phyloP scores from a whole-genome alignment of 2,888 invertebrate species.

The Drosophila niveifrons region DNA sequence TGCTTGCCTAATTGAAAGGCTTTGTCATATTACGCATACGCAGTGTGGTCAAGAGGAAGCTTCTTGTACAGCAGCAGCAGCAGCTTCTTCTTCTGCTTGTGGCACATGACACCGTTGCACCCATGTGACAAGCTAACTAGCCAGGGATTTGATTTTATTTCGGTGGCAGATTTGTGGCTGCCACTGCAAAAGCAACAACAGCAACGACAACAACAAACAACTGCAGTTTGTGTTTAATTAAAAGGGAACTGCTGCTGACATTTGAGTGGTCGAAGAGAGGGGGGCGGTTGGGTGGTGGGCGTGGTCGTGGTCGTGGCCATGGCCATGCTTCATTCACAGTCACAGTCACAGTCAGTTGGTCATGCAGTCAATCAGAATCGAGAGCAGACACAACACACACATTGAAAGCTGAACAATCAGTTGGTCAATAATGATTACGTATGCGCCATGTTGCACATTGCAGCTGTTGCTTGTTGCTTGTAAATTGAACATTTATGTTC shows the following conservation, averaged over 20 bases:
- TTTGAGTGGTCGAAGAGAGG: neutral
- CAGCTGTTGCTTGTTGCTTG: slow-evolving; percentile 7
- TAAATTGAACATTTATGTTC: slow-evolving; percentile 11
- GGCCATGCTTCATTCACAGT: slow-evolving; percentile 12
- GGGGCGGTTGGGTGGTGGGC: neutral
- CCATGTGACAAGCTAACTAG: neutral
- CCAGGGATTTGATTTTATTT: slow-evolving; percentile 49
- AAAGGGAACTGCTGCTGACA: slow-evolving; percentile 43
- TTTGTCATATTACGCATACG: neutral
- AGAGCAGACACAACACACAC: slow-evolving; percentile 13
- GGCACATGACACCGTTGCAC: slow-evolving; percentile 1
- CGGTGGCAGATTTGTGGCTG: slow-evolving; percentile 42
- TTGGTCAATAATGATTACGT: slow-evolving; percentile 54
- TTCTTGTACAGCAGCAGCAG: neutral
- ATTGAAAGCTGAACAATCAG: slow-evolving; percentile 21
- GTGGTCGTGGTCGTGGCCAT: slow-evolving; percentile 3
- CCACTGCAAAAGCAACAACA: slow-evolving; percentile 7
- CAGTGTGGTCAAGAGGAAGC: too few relatives aligned
- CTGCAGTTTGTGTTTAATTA: slow-evolving; percentile 57
- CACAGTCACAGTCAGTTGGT: slow-evolving; percentile 27
- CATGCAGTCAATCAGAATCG: slow-evolving; percentile 47
- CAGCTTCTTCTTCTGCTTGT: neutral
- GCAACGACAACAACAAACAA: neutral
- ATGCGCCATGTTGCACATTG: slow-evolving; percentile 41
- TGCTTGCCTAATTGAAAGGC: slow-evolving; percentile 1